Base-by-base conservation (phyloP, 1,140 invertebrate species). In the Trichonephila clavata region DNA sequence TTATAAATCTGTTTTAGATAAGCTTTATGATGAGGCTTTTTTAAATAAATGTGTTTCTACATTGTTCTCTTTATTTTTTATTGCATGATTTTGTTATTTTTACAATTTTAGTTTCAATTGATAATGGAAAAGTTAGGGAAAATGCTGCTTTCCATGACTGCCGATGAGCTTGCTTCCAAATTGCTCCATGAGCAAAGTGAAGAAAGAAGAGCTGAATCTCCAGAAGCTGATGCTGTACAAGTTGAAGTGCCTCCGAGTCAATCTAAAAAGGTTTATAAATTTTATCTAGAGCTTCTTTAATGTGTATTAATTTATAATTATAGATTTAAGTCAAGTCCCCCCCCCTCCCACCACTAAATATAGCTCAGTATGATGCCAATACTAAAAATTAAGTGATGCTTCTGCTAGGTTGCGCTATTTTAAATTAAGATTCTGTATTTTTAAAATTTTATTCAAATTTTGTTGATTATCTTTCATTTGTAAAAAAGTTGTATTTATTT, bases 91-190 rank as follows among this genome's bases (percentile, higher is more conserved):
- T 50, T 50, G 8, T 81, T 90, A n/a, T n/a, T n/a, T n/a, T n/a
- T n/a, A 1, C n/a, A 39, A 57, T 43, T 63, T 95, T 95, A 71
- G 95, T 98, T 98, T 95, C 96, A 97, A 93, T 96, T 97, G 71
- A 96, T 98, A 86, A 97, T 97, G 94, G 97, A 98, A 94, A 98
- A 98, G 95, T 96, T 98, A 77, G 97, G 97, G 94, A 96, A 97
- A 95, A 96, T 98, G 57, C 96, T 98, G 77, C 96, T 97, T 94
- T 97, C 97, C 1, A 96, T 98, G 68, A 97, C 97, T 84, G 97
- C 97, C 95, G 97, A 98, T 94, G 96, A 92, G 18, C 20, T 90
- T 27, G 94, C 94, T n/a, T 93, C 94, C 7, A 81, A 89, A 43
- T 32, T 89, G 18, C 87, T 94, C 3, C 86, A 83, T 65, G 77